A percentile compares a stretch with the other conserved stretches of the same genome.
phyloP scores from a whole-genome alignment of 2,888 invertebrate species.

The Esperia sulphurella region DNA sequence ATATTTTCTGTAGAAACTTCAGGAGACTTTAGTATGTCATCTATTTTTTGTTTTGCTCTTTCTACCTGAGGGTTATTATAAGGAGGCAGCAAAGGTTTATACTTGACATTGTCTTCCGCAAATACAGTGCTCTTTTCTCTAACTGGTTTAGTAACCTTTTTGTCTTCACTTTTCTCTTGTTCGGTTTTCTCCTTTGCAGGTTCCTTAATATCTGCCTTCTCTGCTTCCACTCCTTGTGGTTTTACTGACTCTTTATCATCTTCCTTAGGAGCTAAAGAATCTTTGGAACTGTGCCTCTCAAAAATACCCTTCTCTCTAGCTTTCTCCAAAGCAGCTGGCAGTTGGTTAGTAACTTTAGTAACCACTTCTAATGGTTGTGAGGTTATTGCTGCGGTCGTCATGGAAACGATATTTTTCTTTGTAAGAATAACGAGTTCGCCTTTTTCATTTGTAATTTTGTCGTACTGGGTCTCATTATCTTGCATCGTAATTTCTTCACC shows the following conservation, averaged over 20 bases:
- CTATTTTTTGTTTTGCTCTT: slow-evolving; percentile 69
- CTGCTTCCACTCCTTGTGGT: slow-evolving; percentile 20
- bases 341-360: slow-evolving; percentile 75
- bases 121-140: slow-evolving; percentile 38
- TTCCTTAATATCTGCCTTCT: slow-evolving; percentile 10
- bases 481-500: slow-evolving; percentile 52
- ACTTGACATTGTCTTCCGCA: slow-evolving; percentile 56
- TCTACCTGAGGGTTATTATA: slow-evolving; percentile 73
- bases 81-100: slow-evolving; percentile 64
- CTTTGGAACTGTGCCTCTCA: slow-evolving; percentile 66
- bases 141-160: slow-evolving; percentile 35
- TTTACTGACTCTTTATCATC: slow-evolving; percentile 23
- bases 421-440: slow-evolving; percentile 67
- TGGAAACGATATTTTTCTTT: slow-evolving; percentile 74
- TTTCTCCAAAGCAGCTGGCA: slow-evolving; percentile 68
- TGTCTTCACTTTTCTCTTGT: slow-evolving; percentile 41
- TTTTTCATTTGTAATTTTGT: slow-evolving; percentile 60
- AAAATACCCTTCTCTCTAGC: slow-evolving; percentile 72
- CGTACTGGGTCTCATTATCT: slow-evolving; percentile 72
- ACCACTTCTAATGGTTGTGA: slow-evolving; percentile 77
- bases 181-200: slow-evolving; percentile 28
- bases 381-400: slow-evolving; percentile 80
- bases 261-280: slow-evolving; percentile 62
- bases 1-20: slow-evolving; percentile 72
- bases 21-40: slow-evolving; percentile 67